phyloP scores from a whole-genome alignment of 2,888 invertebrate species.

The Sialis lutaria region DNA sequence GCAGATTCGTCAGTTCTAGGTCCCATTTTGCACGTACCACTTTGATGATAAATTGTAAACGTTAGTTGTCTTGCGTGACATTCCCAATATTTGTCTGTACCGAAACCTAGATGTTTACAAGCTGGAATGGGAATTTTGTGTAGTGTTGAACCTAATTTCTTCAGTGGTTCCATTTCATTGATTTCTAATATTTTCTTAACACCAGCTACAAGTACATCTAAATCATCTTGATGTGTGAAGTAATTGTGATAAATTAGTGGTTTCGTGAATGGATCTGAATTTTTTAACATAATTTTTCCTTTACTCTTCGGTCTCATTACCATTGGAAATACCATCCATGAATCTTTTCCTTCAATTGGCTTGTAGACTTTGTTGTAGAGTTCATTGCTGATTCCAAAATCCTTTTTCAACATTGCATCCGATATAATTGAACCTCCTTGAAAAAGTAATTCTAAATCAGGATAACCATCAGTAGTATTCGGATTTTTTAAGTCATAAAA shows the following conservation, averaged over 20 bases:
- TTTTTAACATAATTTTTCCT: slow-evolving; percentile 35
- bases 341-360: slow-evolving; percentile 21
- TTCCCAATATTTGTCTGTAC: slow-evolving; percentile 49
- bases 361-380: slow-evolving; percentile 20
- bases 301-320: slow-evolving; percentile 39
- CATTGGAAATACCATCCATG: slow-evolving; percentile 33
- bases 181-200: slow-evolving; percentile 40
- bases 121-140: slow-evolving; percentile 40
- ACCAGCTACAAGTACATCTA: slow-evolving; percentile 44
- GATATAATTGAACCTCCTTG: slow-evolving; percentile 42
- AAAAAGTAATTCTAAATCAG: slow-evolving; percentile 48
- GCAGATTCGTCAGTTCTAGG: slow-evolving; percentile 32
- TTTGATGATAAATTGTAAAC: slow-evolving; percentile 52
- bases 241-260: slow-evolving; percentile 47
- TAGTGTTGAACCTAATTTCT: slow-evolving; percentile 35
- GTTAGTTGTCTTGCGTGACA: slow-evolving; percentile 49
- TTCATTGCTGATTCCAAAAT: slow-evolving; percentile 26
- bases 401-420: slow-evolving; percentile 27
- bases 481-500: slow-evolving; percentile 43
- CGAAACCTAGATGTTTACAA: slow-evolving; percentile 37
- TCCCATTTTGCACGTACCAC: slow-evolving; percentile 51
- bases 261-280: slow-evolving; percentile 32
- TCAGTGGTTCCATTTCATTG: slow-evolving; percentile 36
- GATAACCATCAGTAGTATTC: slow-evolving; percentile 36
- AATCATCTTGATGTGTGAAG: slow-evolving; percentile 36